A percentile compares a stretch with the other conserved stretches of the same genome.
Conservation (phyloP, 1,140 invertebrate species). For the Brachionus rotundiformis region DNA sequence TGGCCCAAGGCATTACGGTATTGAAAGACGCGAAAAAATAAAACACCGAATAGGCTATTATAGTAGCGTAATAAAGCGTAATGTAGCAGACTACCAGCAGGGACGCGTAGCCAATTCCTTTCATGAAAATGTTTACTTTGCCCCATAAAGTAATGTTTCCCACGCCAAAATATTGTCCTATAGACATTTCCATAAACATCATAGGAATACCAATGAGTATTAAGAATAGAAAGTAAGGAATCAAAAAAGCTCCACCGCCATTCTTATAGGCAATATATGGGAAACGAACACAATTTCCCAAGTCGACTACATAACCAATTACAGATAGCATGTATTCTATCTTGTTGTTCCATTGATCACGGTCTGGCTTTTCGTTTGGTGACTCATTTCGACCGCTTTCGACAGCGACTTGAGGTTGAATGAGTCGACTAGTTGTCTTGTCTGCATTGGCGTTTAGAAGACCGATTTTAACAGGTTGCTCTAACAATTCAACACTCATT, state of each 20-base stretch:
- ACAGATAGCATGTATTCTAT: slow-evolving; percentile 50
- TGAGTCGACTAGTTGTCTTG: neutral
- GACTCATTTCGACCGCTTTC: neutral
- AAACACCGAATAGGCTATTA: slow-evolving; percentile 89
- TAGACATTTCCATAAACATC: slow-evolving; percentile 44
- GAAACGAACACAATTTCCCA: slow-evolving; percentile 51
- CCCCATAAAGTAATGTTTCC: slow-evolving; percentile 48
- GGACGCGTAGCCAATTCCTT: slow-evolving; percentile 59
- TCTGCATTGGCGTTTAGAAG: neutral
- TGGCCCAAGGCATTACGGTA: slow-evolving; percentile 79
- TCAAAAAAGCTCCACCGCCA: slow-evolving; percentile 51
- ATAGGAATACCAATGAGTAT: slow-evolving; percentile 52
- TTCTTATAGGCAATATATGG: slow-evolving; percentile 46
- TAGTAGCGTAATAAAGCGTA: slow-evolving; percentile 85
- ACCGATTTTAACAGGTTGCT: neutral
- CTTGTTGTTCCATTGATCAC: slow-evolving; percentile 51
- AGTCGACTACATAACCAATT: slow-evolving; percentile 50
- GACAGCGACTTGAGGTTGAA: neutral
- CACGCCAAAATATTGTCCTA: slow-evolving; percentile 28
- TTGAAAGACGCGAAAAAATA: slow-evolving; percentile 86
- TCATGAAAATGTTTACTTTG: slow-evolving; percentile 52
- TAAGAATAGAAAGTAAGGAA: slow-evolving; percentile 53
- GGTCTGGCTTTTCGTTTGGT: neutral
- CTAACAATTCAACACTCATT: neutral
- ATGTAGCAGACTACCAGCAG: slow-evolving; percentile 58